phyloP scores from a whole-genome alignment of 2,888 invertebrate species.

The Oscheius sp. region DNA sequence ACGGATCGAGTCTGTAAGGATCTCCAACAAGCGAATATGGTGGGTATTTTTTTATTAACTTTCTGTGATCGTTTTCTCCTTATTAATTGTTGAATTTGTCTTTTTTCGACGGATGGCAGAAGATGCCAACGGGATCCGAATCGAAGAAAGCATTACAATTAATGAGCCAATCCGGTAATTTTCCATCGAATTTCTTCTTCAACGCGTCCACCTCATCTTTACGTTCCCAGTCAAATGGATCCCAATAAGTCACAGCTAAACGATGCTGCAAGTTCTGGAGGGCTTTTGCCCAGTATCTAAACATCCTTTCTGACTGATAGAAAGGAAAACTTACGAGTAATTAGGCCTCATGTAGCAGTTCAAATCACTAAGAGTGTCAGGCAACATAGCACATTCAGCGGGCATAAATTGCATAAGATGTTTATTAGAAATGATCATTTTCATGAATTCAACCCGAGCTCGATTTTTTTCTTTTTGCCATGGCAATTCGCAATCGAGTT shows the following conservation, averaged over 20 bases:
- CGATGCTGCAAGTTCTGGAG: neutral
- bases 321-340: no score
- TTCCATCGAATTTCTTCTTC: neutral
- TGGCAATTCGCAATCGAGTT: constrained; percentile 57
- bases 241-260: neutral
- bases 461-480: constrained; percentile 53
- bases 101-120: no score
- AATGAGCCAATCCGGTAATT: neutral
- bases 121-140: no score
- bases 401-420: constrained; percentile 54
- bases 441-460: constrained; percentile 48
- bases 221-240: constrained; percentile 13
- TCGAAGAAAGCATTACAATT: no score
- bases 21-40: constrained; percentile 70
- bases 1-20: constrained; percentile 83
- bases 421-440: constrained; percentile 46
- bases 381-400: constrained; percentile 33
- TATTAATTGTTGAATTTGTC: no score
- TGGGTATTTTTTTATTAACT: no score
- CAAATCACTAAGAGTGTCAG: constrained; percentile 45
- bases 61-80: no score
- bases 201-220: neutral
- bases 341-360: no score
- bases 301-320: no score
- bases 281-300: constrained; percentile 14